These are phyloP conservation scores for Gadopsis bispinosus DNA, from an alignment of 2,797 vertebrate genomes.

Conservation along the genomic window DNA sequence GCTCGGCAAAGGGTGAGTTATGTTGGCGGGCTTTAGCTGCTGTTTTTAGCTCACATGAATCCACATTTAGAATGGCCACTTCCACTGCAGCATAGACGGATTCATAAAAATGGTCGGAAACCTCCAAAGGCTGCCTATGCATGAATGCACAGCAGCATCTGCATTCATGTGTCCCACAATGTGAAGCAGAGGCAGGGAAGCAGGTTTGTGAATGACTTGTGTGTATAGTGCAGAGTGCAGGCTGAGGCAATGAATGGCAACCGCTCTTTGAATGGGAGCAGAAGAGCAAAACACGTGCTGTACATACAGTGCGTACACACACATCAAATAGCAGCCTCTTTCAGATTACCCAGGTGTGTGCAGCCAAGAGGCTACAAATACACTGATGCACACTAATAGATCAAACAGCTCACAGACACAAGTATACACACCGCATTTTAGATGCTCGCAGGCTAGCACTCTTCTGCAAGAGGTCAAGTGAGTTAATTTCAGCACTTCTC, in stretches of 20 bases:
- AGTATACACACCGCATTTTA: neutral
- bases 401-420: conserved; percentile 2
- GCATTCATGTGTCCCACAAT: conserved; percentile 41
- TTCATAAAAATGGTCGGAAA: conserved; percentile 51
- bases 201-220: conserved; percentile 66
- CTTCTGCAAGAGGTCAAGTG: conserved; percentile 4
- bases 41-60: conserved; percentile 66
- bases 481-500: conserved; percentile 8
- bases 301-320: neutral
- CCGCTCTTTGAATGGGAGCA: conserved; percentile 62
- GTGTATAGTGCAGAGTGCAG: conserved; percentile 9
- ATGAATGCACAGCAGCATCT: conserved; percentile 31
- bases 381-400: neutral
- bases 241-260: conserved; percentile 55
- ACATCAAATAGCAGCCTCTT: neutral
- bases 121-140: conserved; percentile 57
- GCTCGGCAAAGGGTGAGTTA: conserved; percentile 68
- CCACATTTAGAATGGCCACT: conserved; percentile 70
- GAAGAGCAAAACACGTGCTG: neutral
- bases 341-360: conserved; percentile 19
- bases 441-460: neutral
- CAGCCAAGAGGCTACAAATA: neutral
- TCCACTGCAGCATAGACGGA: conserved; percentile 57
- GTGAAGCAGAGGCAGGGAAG: conserved; percentile 30
- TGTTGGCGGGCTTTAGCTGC: conserved; percentile 56